A percentile compares a stretch with the other conserved stretches of the same genome.
These are phyloP conservation scores for Drosophila recens DNA, from an alignment of 2,888 invertebrate species.

Conservation along the genomic window DNA sequence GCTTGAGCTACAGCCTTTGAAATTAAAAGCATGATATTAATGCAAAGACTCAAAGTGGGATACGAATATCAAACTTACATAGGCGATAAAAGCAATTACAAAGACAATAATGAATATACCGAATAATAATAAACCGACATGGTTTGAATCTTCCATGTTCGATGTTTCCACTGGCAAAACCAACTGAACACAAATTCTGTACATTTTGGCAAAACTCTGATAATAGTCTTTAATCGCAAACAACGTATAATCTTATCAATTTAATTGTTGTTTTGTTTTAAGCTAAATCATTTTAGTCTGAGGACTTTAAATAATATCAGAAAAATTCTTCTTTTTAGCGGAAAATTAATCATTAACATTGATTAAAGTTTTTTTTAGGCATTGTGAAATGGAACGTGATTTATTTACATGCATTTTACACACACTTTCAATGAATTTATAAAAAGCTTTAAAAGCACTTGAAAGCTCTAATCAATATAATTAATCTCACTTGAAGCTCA, in stretches of 20 bases:
- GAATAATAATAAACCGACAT: not conserved
- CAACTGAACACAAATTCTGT: not conserved
- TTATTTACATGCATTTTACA: not conserved
- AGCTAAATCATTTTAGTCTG: not conserved
- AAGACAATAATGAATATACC: not conserved
- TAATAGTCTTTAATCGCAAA: constrained; percentile 2
- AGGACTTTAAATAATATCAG: not conserved
- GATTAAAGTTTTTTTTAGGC: not conserved
- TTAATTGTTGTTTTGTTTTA: not conserved
- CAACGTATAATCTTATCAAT: constrained; percentile 5
- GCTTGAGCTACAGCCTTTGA: not conserved
- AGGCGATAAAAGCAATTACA: not conserved
- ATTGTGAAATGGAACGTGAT: not conserved
- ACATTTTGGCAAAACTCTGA: not conserved
- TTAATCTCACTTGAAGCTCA: constrained; percentile 9
- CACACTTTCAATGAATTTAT: too few species aligned
- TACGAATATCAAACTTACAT: constrained; percentile 28
- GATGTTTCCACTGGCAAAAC: not conserved
- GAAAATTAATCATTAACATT: not conserved
- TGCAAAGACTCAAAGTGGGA: not conserved
- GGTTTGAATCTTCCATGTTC: not conserved
- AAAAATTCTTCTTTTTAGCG: not conserved
- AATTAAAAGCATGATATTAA: not conserved
- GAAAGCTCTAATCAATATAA: not conserved
- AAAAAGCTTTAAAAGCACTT: not conserved